Percentiles rank a stretch among this genome's conserved stretches.
Evolutionary conservation across 2,797 vertebrate genomes (phyloP).

Genomic region (Hozukius guyotensis): DNA sequence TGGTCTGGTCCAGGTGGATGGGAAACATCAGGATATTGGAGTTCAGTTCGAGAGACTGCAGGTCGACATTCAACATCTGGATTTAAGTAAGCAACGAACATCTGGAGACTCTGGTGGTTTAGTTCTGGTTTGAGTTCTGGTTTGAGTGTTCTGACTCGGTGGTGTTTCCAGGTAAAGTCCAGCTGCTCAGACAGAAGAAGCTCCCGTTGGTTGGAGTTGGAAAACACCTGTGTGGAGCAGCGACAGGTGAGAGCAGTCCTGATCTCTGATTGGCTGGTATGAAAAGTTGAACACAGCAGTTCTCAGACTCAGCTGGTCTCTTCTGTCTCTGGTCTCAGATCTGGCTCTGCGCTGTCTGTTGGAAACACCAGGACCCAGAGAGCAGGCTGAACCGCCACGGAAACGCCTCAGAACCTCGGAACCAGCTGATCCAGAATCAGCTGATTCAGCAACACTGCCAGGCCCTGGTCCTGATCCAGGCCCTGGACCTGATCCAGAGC

Average conservation of each 20-base stretch:
- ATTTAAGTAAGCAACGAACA: conserved; percentile 84
- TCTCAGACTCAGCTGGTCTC: background rate
- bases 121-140: background rate
- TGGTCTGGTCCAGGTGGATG: conserved; percentile 87
- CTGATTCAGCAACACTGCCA: background rate
- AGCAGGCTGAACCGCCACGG: conserved; percentile 64
- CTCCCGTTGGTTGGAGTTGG: conserved; percentile 91
- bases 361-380: conserved; percentile 63
- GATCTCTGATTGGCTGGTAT: background rate
- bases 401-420: conserved; percentile 82
- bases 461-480: background rate
- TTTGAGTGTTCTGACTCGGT: background rate
- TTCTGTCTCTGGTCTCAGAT: conserved; percentile 78
- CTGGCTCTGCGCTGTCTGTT: conserved; percentile 93
- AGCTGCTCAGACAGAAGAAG: conserved; percentile 82
- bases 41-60: conserved; percentile 91
- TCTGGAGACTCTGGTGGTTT: background rate
- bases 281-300: background rate
- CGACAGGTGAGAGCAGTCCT: conserved; percentile 85
- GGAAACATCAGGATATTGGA: conserved; percentile 88
- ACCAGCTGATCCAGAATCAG: conserved; percentile 8
- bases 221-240: conserved; percentile 95
- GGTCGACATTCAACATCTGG: conserved; percentile 96
- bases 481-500: background rate
- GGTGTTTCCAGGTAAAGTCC: conserved; percentile 85